A percentile compares a stretch with the other conserved stretches of the same genome.
Conservation (phyloP, 2,113 vertebrate species). For the Cynocephalus volans region DNA sequence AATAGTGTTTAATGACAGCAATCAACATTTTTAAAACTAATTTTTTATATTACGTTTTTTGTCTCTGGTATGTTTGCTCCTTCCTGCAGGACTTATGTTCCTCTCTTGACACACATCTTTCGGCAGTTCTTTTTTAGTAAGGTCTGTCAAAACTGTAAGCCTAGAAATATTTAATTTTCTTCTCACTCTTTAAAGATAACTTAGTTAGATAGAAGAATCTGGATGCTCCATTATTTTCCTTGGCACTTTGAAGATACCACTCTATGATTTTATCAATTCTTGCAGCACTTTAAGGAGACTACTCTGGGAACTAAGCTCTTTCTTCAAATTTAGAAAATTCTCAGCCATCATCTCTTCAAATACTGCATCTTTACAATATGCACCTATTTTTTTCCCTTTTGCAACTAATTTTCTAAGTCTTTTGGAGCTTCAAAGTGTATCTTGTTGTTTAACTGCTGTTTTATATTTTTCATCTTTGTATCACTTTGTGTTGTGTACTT, state of each 20-base stretch:
- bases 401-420: background rate
- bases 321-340: background rate
- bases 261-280: background rate
- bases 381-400: background rate
- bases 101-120: background rate
- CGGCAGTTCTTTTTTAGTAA: background rate
- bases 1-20: background rate
- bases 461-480: background rate
- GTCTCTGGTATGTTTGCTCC: background rate
- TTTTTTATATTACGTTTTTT: background rate
- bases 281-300: background rate
- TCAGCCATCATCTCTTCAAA: background rate
- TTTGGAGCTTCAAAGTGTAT: background rate
- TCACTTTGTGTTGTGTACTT: background rate
- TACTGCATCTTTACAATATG: background rate
- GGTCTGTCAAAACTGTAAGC: background rate
- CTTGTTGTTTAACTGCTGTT: background rate
- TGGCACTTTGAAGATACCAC: background rate
- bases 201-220: background rate
- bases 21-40: background rate
- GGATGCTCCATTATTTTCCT: background rate
- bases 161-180: background rate
- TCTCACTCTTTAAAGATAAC: background rate
- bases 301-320: background rate
- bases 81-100: background rate